Evolutionary conservation across 2,888 invertebrate genomes (phyloP).

Genomic region (Lingula anatina): DNA sequence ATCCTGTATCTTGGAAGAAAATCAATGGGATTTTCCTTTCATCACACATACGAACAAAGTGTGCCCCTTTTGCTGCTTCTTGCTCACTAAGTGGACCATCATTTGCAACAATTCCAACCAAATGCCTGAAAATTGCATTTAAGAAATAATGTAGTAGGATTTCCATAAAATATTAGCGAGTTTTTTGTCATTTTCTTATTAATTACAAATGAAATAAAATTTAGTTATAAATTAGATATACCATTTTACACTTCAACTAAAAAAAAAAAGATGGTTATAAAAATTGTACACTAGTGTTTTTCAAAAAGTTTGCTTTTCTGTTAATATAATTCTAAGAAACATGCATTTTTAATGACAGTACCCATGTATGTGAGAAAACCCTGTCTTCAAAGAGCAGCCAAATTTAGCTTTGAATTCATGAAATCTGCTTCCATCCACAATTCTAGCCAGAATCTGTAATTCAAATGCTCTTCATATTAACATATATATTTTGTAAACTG

Average conservation of each 20-base stretch:
- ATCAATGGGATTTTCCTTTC: constrained; percentile 52
- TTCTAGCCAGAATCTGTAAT: constrained; percentile 49
- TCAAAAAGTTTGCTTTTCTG: too few relatives aligned
- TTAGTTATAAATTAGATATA: too few relatives aligned
- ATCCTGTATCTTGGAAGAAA: constrained; percentile 47
- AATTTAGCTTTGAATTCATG: constrained; percentile 55
- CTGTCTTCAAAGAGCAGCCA: constrained; percentile 53
- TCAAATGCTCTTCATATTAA: background rate
- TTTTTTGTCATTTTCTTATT: too few relatives aligned
- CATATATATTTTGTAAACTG: too few relatives aligned
- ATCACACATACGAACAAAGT: constrained; percentile 54
- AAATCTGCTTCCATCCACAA: constrained; percentile 55
- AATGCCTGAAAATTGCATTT: constrained; percentile 42
- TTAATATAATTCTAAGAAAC: too few relatives aligned
- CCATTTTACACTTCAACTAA: too few relatives aligned
- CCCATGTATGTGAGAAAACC: constrained; percentile 54
- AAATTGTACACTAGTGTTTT: too few relatives aligned
- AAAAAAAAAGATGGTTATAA: too few relatives aligned
- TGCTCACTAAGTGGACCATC: constrained; percentile 45
- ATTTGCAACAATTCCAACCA: constrained; percentile 54
- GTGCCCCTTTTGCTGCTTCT: constrained; percentile 54
- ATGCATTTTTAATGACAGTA: too few relatives aligned
- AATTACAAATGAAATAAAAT: too few relatives aligned
- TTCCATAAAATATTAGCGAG: too few relatives aligned
- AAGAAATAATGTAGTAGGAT: too few relatives aligned